Base-by-base conservation (phyloP, 2,797 vertebrate genomes). In the Pristis pectinata region DNA sequence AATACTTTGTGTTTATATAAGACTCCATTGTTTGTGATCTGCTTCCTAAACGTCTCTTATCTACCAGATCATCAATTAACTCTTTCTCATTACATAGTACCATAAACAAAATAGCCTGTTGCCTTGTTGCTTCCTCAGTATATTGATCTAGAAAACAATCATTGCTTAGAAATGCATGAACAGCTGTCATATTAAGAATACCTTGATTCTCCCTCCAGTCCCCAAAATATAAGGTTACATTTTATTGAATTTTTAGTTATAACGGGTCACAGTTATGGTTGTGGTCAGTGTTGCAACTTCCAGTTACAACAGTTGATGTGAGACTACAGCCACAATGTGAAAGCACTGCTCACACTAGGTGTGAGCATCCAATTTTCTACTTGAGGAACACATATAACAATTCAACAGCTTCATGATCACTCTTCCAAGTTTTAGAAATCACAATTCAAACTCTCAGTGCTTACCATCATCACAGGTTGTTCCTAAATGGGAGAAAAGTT, bases 381-480 rank as follows among this genome's bases (percentile, higher is more conserved):
- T 49, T 13, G 11, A 85, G 24, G 49, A 7, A n/a, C n/a, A n/a
- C 7, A 13, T 7, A 19, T 61, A 64, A 10, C 17, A 91, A 67
- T 41, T 24, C 5, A 10, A 19, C n/a, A 91, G n/a, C 61, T 67
- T 41, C 19, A 64, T 37, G 15, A 30, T 61, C 11, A 64, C 17
- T 91, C 64, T 91, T 37, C 34, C 59, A 41, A 27, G 15, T 64
- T 37, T 17, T 11, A 24, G 19, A 91, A 64, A 91, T 37, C 7
- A 10, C 19, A 67, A 91, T 41, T 91, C n/a, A 67, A 67, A 41
- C 37, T 91, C 0, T 64, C 15, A n/a, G 85, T 24, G 96, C 98
- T 98, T 98, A 98, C 98, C 98, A 97, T 98, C 97, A 97, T 98
- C 97, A 97, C 98, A 98, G 95, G 97, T 97, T 97, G 98, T 97